phyloP scores from a whole-genome alignment of 2,113 vertebrate species.

The Agapornis roseicollis region DNA sequence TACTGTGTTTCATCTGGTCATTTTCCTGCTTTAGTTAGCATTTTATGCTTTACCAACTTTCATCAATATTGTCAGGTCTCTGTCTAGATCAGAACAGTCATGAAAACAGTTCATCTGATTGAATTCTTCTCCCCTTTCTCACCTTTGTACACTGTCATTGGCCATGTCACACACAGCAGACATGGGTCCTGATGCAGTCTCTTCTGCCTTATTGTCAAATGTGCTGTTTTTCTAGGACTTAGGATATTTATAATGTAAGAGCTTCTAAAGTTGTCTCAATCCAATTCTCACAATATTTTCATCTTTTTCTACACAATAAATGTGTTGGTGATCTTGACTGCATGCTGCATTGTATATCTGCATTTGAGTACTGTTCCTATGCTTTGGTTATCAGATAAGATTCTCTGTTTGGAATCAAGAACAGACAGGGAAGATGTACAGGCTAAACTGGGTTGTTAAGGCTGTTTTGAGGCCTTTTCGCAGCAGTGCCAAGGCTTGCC shows the following conservation, averaged over 20 bases:
- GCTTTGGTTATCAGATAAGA: not conserved
- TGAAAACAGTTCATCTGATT: not conserved
- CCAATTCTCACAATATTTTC: not conserved
- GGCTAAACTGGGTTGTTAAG: not conserved
- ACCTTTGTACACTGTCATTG: not conserved
- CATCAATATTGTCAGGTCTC: not conserved
- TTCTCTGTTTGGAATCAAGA: not conserved
- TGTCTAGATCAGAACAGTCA: not conserved
- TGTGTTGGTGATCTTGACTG: not conserved
- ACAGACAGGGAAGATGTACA: not conserved
- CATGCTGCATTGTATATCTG: not conserved
- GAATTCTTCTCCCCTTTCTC: not conserved
- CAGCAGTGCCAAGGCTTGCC: not conserved
- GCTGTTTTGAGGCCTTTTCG: not conserved
- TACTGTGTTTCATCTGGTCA: slow-evolving; percentile 28
- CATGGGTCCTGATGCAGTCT: not conserved
- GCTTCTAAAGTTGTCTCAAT: not conserved
- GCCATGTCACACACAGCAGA: not conserved
- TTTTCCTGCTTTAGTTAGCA: not conserved
- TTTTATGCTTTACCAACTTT: not conserved
- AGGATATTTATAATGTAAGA: not conserved
- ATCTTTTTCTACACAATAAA: not conserved
- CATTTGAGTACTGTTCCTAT: not conserved
- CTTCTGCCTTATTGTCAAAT: not conserved
- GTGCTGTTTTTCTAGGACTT: not conserved